Conservation (phyloP, 2,797 vertebrate species). For the Alfaro cultratus region DNA sequence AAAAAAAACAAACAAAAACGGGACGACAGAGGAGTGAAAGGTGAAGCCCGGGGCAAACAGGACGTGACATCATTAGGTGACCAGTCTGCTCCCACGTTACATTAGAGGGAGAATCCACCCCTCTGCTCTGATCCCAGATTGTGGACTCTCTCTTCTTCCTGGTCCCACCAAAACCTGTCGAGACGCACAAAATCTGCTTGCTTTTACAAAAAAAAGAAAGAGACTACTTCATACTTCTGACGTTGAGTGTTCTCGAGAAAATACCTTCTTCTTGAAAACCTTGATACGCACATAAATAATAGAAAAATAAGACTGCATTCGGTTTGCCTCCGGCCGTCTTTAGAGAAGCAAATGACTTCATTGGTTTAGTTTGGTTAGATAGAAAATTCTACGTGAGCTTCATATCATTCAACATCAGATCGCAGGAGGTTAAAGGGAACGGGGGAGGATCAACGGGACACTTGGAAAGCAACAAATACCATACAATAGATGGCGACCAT, state of each 20-base stretch:
- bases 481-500: slow-evolving; percentile 11
- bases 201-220: slow-evolving; percentile 38
- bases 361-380: slow-evolving; percentile 44
- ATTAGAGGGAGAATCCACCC: slow-evolving; percentile 51
- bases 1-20: too few relatives aligned
- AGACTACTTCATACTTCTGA: slow-evolving; percentile 24
- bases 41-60: slow-evolving; percentile 27
- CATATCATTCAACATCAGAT: slow-evolving; percentile 27
- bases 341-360: slow-evolving; percentile 47
- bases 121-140: slow-evolving; percentile 65
- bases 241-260: slow-evolving; percentile 60
- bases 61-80: slow-evolving; percentile 62
- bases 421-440: slow-evolving; percentile 9
- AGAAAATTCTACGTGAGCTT: slow-evolving; percentile 11
- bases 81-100: slow-evolving; percentile 45
- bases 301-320: slow-evolving; percentile 75
- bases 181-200: slow-evolving; percentile 23
- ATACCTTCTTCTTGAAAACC: slow-evolving; percentile 58
- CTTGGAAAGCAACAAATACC: slow-evolving; percentile 38
- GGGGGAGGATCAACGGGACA: slow-evolving; percentile 22
- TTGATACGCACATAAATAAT: slow-evolving; percentile 73
- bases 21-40: slow-evolving; percentile 1
- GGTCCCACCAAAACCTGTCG: slow-evolving; percentile 24
- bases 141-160: slow-evolving; percentile 50
- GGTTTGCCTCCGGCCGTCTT: slow-evolving; percentile 38